Conservation (phyloP, 2,888 invertebrate genomes). For the Hydrotaea diabolus region DNA sequence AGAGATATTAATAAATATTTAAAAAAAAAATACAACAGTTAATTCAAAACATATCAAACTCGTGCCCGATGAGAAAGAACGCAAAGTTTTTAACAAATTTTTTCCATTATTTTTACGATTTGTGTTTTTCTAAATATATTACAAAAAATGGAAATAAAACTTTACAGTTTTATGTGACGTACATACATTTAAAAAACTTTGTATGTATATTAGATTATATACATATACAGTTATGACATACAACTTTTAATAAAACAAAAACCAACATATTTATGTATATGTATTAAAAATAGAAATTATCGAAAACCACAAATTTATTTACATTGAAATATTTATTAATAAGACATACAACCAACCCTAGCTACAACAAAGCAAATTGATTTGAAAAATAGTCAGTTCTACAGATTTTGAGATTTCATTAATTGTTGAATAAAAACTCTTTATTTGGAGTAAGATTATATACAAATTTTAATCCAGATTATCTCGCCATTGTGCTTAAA, state of each 20-base stretch:
- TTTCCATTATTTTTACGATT: conserved; percentile 24
- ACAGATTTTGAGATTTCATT: not conserved
- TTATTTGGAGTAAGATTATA: no score
- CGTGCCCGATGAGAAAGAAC: conserved; percentile 79
- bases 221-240: conserved; percentile 47
- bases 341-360: not conserved
- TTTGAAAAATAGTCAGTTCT: not conserved
- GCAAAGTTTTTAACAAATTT: conserved; percentile 68
- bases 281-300: conserved; percentile 34
- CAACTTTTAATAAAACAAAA: conserved; percentile 65
- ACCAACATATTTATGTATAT: conserved; percentile 28
- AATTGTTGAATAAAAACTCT: not conserved
- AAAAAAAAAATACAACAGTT: conserved; percentile 69
- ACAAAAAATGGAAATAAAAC: conserved; percentile 60
- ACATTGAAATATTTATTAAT: conserved; percentile 24
- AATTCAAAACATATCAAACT: conserved; percentile 81
- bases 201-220: conserved; percentile 36
- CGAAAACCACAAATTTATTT: conserved; percentile 28
- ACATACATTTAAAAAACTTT: conserved; percentile 37
- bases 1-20: conserved; percentile 57
- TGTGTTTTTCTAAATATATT: conserved; percentile 41
- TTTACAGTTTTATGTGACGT: conserved; percentile 68
- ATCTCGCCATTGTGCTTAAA: no score
- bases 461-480: no score
- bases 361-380: not conserved